Base-by-base conservation (phyloP, 2,888 invertebrate species). In the Loripinus fragilis region DNA sequence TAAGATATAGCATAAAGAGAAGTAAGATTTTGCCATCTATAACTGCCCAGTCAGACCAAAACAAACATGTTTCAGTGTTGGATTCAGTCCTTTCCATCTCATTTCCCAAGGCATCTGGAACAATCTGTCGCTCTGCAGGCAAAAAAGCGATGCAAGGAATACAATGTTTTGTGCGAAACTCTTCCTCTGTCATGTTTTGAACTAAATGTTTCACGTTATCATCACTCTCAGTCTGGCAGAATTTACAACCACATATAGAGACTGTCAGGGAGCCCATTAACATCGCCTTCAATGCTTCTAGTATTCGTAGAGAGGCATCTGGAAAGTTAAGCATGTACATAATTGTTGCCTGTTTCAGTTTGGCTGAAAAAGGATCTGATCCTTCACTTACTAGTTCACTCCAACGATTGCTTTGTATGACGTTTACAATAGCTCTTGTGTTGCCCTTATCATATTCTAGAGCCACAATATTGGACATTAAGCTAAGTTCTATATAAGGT, bases 1-100 rank as follows among this genome's bases (percentile, higher is more conserved):
- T 60, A 17, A 60, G n/a, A 33, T 60, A 60, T 17, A 33, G 17
- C 20, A 60, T 3, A 3, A 60, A 33, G 20, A 33, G 33, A 25
- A 30, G 33, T 12, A 60, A 20, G 20, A 60, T 20, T 20, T 60
- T 60, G 1, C 60, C 20, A 60, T 60, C 60, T 10, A 60, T 20
- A 17, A 60, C 60, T 2, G 60, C 60, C 60, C 60, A 60, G 60
- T 60, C 20, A 17, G 30, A 60, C 60, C 60, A 60, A 33, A 60
- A 60, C 1, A 33, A 33, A 28, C 20, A 60, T 33, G 33, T 30
- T 17, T 33, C 33, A 60, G 17, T 33, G 38, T 38, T 38, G 5
- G 7, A 5, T 5, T 5, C 12, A 28, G 60, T 2, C 17, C 60
- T 30, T 33, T 33, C 10, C 60, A 60, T 60, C 33, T 60, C 60